These are phyloP conservation scores for Pterocles gutturalis DNA, from an alignment of 2,113 vertebrate species.

Conservation along the genomic window DNA sequence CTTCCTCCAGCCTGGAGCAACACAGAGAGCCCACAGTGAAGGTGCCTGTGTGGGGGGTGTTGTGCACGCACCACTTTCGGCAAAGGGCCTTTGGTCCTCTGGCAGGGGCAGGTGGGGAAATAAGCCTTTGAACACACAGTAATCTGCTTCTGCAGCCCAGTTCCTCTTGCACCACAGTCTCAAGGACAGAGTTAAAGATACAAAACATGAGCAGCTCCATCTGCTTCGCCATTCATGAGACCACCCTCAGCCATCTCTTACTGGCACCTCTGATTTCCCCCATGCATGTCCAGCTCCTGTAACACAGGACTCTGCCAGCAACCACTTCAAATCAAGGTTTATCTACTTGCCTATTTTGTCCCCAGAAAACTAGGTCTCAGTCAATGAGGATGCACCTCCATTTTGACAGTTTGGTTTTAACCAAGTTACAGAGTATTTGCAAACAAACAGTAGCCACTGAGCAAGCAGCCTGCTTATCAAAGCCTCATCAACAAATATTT, in stretches of 20 bases:
- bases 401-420: neutral
- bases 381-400: fast-evolving
- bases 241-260: neutral
- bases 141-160: neutral
- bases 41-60: fast-evolving
- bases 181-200: neutral
- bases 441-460: neutral
- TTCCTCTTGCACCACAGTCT: neutral
- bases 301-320: neutral
- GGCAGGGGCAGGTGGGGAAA: neutral
- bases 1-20: neutral
- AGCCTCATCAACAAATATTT: neutral
- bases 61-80: fast-evolving
- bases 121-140: neutral
- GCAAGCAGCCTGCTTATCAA: neutral
- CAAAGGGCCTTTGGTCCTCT: neutral
- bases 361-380: neutral
- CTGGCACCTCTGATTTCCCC: neutral
- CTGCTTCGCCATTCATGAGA: neutral
- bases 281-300: neutral
- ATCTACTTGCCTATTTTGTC: neutral
- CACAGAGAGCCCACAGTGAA: fast-evolving
- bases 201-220: neutral
- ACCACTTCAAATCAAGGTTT: neutral
- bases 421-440: neutral